Percentiles rank a stretch among this genome's conserved stretches.
Conservation (phyloP, 1,140 invertebrate species). For the Micrasema longulum region DNA sequence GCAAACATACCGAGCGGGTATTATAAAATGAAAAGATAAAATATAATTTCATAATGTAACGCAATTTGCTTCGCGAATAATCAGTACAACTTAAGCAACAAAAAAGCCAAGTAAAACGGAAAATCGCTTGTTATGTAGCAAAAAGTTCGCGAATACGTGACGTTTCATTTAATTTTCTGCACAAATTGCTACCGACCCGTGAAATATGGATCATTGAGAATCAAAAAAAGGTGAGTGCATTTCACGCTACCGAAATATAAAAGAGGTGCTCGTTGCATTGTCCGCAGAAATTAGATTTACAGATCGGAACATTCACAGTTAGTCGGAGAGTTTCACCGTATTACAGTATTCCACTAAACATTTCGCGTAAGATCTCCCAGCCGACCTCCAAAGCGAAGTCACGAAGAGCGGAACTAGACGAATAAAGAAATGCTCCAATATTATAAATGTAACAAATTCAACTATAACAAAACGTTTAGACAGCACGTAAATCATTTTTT, state of each 20-base stretch:
- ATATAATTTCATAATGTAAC: too few relatives aligned
- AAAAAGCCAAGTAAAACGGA: too few relatives aligned
- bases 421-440: background rate
- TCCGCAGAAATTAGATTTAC: background rate
- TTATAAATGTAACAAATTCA: background rate
- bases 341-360: slow-evolving; percentile 3
- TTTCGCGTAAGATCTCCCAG: slow-evolving; percentile 11
- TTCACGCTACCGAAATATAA: slow-evolving; percentile 15
- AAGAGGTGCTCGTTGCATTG: slow-evolving; percentile 4
- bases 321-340: slow-evolving; percentile 1
- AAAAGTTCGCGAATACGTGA: background rate
- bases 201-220: slow-evolving; percentile 21
- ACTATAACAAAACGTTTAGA: background rate
- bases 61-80: too few relatives aligned
- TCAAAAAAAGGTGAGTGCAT: slow-evolving; percentile 4
- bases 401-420: slow-evolving; percentile 8
- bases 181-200: slow-evolving; percentile 19
- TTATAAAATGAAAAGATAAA: too few relatives aligned
- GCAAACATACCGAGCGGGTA: too few relatives aligned
- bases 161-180: slow-evolving; percentile 6
- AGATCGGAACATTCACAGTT: slow-evolving; percentile 8
- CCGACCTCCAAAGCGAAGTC: slow-evolving; percentile 17
- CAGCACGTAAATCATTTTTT: too few relatives aligned
- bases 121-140: background rate
- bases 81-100: too few relatives aligned